phyloP scores from a whole-genome alignment of 2,888 invertebrate genomes.

The Lithophane semibrunnea region DNA sequence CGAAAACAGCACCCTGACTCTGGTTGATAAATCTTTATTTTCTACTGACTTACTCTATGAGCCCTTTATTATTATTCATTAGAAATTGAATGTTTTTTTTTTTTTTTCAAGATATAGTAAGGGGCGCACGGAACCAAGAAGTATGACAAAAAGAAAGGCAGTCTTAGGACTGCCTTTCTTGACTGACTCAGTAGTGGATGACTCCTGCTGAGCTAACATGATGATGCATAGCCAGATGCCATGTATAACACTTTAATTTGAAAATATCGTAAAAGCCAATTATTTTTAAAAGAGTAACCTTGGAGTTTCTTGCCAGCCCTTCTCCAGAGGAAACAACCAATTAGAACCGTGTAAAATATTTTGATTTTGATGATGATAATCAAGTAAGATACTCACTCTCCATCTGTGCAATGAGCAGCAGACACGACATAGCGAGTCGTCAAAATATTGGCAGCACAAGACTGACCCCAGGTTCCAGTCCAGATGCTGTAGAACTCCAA shows the following conservation, averaged over 20 bases:
- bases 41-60: too few species aligned
- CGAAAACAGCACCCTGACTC: too few species aligned
- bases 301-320: too few species aligned
- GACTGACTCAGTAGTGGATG: background rate
- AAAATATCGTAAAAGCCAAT: too few species aligned
- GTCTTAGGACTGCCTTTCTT: too few species aligned
- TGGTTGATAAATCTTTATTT: background rate
- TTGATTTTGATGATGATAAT: background rate
- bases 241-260: too few species aligned
- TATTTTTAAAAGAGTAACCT: too few species aligned
- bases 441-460: slow-evolving; percentile 71
- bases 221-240: too few species aligned
- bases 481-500: slow-evolving; percentile 63
- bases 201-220: background rate
- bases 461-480: slow-evolving; percentile 66
- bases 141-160: background rate
- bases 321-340: too few species aligned
- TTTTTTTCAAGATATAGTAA: background rate
- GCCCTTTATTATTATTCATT: background rate
- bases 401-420: slow-evolving; percentile 70
- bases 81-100: background rate
- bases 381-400: slow-evolving; percentile 57
- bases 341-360: too few species aligned
- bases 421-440: slow-evolving; percentile 52
- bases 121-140: background rate